Evolutionary conservation across 1,140 invertebrate genomes (phyloP).

Genomic region (Penaeus chinensis): DNA sequence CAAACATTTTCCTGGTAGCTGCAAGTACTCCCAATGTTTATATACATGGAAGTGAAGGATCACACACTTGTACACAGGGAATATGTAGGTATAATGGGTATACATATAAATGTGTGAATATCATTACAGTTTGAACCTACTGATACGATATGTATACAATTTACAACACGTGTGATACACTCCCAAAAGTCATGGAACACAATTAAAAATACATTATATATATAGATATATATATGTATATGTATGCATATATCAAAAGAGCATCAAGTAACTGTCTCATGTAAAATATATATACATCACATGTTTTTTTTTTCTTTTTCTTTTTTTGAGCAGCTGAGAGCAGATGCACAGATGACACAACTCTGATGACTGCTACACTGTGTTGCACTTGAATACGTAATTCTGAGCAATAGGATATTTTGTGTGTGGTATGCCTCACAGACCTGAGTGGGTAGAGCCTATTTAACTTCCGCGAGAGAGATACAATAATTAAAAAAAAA

Average conservation of each 20-base stretch:
- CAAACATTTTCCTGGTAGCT: no score
- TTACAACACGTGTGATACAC: conserved; percentile 31
- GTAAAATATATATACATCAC: conserved; percentile 43
- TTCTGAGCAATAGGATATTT: conserved; percentile 52
- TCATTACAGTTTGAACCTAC: conserved; percentile 43
- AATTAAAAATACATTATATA: conserved; percentile 41
- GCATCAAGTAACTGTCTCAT: conserved; percentile 27
- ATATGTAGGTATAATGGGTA: conserved; percentile 21
- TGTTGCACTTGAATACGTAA: conserved; percentile 58
- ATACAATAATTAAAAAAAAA: conserved; percentile 3
- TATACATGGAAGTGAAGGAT: conserved; percentile 21
- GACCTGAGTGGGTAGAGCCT: conserved; percentile 56
- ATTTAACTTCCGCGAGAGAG: conserved; percentile 3
- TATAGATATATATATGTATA: conserved; percentile 16
- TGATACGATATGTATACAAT: conserved; percentile 35
- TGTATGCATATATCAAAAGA: conserved; percentile 20
- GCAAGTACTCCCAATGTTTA: conserved; percentile 5
- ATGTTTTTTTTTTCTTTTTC: conserved; percentile 7
- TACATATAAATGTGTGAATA: conserved; percentile 32
- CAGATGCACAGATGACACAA: conserved; percentile 38
- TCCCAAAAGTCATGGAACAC: conserved; percentile 39
- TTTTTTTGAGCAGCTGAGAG: conserved; percentile 49
- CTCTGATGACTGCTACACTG: conserved; percentile 40
- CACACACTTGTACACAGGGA: conserved; percentile 27
- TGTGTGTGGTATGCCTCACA: conserved; percentile 54